A percentile compares a stretch with the other conserved stretches of the same genome.
Evolutionary conservation across 2,888 invertebrate genomes (phyloP).

Genomic region (Eilema sororculum): DNA sequence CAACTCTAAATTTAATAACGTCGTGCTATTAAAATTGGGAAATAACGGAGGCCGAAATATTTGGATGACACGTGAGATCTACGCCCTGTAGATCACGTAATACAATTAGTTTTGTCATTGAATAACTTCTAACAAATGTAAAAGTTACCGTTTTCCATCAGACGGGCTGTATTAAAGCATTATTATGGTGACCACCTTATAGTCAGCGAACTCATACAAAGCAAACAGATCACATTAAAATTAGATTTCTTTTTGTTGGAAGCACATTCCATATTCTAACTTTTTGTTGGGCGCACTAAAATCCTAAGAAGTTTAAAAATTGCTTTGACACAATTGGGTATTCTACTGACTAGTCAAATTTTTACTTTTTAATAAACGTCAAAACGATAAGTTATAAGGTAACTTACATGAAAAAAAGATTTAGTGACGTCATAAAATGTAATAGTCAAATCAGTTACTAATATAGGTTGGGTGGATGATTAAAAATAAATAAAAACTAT

Average conservation of each 20-base stretch:
- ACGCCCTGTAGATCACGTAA: neutral
- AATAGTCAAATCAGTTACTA: too few species aligned
- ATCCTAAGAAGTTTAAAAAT: neutral
- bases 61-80: neutral
- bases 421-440: too few species aligned
- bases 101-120: slow-evolving; percentile 2
- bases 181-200: neutral
- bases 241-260: neutral
- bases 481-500: too few species aligned
- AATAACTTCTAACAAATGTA: neutral
- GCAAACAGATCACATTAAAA: neutral
- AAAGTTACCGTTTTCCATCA: neutral
- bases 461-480: too few species aligned
- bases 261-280: neutral
- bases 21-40: neutral
- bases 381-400: too few species aligned
- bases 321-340: too few species aligned
- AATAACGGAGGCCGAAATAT: neutral
- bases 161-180: neutral
- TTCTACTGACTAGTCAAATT: too few species aligned
- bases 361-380: too few species aligned
- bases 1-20: neutral
- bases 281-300: neutral
- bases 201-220: neutral
- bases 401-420: too few species aligned